phyloP scores from a whole-genome alignment of 2,888 invertebrate genomes.

The Dysmachus trigonus region DNA sequence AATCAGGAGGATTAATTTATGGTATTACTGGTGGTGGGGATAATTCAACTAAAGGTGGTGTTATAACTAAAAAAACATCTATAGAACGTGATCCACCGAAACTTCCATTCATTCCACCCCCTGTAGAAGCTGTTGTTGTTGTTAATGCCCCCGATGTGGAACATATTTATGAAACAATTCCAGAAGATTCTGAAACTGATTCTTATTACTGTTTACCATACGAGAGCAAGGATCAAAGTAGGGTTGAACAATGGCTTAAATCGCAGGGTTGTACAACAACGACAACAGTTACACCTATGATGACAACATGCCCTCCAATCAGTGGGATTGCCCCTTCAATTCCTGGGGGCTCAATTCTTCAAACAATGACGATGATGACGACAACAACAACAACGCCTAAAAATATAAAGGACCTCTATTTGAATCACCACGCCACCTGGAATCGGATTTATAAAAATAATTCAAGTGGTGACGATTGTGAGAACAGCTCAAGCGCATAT shows the following conservation, averaged over 20 bases:
- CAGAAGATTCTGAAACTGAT: slow-evolving; percentile 67
- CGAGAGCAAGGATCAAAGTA: slow-evolving; percentile 57
- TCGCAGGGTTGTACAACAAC: slow-evolving; percentile 47
- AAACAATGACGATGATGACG: background rate
- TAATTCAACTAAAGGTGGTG: background rate
- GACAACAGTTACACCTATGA: background rate
- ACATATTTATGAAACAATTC: slow-evolving; percentile 71
- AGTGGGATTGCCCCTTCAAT: background rate
- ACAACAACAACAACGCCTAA: background rate
- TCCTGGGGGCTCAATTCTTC: background rate
- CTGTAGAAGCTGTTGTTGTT: slow-evolving; percentile 52
- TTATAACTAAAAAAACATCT: background rate
- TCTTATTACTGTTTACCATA: slow-evolving; percentile 70
- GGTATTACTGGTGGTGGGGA: background rate
- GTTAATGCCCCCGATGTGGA: slow-evolving; percentile 63
- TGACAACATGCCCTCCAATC: background rate
- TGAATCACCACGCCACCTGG: slow-evolving; percentile 43
- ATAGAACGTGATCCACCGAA: slow-evolving; percentile 8
- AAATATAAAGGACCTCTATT: slow-evolving; percentile 21
- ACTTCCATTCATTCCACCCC: background rate
- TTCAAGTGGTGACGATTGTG: slow-evolving; percentile 68
- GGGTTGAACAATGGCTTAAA: slow-evolving; percentile 52
- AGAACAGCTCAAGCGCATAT: slow-evolving; percentile 76
- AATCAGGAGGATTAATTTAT: background rate
- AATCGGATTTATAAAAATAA: slow-evolving; percentile 47